A percentile compares a stretch with the other conserved stretches of the same genome.
phyloP scores from a whole-genome alignment of 2,888 invertebrate genomes.

The Megaustenia siamemsis region DNA sequence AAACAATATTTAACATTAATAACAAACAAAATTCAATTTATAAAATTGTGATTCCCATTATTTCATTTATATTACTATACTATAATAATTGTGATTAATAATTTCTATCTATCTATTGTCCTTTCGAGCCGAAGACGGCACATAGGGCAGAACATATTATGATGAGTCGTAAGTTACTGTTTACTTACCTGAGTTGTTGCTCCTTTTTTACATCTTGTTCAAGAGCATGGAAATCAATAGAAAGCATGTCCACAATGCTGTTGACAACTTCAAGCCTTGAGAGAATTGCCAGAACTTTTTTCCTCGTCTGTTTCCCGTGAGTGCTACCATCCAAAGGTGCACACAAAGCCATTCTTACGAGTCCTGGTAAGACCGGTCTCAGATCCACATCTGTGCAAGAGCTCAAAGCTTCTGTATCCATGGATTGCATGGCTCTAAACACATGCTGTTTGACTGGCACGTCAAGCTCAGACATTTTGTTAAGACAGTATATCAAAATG shows the following conservation, averaged over 20 bases:
- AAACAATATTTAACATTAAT: too few species aligned
- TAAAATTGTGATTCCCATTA: too few species aligned
- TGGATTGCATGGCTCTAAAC: constrained; percentile 76
- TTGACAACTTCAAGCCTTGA: constrained; percentile 96
- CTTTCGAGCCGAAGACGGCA: too few species aligned
- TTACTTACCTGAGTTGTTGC: constrained; percentile 88
- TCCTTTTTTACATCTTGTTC: constrained; percentile 96
- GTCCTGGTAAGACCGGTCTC: constrained; percentile 92
- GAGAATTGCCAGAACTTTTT: constrained; percentile 91
- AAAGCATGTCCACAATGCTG: constrained; percentile 93
- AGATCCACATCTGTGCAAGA: constrained; percentile 89
- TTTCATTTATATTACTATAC: too few species aligned
- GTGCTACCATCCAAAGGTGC: constrained; percentile 92
- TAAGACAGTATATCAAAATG: too few species aligned
- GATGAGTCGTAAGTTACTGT: too few species aligned
- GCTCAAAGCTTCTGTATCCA: constrained; percentile 87
- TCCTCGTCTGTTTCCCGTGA: constrained; percentile 90
- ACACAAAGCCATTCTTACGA: constrained; percentile 93
- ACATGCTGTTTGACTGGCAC: constrained; percentile 69
- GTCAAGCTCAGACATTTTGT: constrained; percentile 34
- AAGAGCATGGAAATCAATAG: constrained; percentile 94
- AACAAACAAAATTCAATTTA: too few species aligned
- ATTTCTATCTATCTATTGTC: too few species aligned
- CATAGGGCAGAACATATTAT: too few species aligned
- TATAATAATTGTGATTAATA: too few species aligned